Base-by-base conservation (phyloP, 2,888 invertebrate species). In the Artemia sinica region DNA sequence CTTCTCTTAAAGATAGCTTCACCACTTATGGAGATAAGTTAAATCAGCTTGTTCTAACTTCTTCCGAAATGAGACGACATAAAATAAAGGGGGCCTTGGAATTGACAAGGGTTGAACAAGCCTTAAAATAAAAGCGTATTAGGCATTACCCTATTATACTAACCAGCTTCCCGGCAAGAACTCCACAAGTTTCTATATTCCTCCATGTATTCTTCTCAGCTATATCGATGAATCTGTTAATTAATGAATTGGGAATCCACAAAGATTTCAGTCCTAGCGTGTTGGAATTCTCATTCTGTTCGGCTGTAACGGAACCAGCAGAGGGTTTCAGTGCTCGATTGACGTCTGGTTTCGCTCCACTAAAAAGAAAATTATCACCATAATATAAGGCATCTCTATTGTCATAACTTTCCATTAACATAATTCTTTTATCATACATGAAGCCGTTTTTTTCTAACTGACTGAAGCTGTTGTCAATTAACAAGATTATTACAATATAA, bases 171-270 rank as follows among this genome's bases (percentile, higher is more conserved):
- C 96, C 96, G 69, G 91, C 90, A 49, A 97, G 80, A 72, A 96
- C 88, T 48, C 93, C 97, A 79, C 95, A 94, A 0, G 95, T 94
- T 81, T 96, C 96, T 14, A 89, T 80, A 78, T 92, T 92, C 70
- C 82, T 83, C 58, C 81, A 79, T 0, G 95, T 96, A 78, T 93
- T 93, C 69, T 79, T 78, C 50, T 84, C 83, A 0, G 93, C 90
- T 50, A 91, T 80, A 68, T 81, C 80, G 69, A 93, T 81, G 79
- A 97, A 97, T 72, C 84, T 82, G 11, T 82, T 78, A 81, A 90
- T 85, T 69, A 93, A 81, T 74, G 84, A 83, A 5, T 83, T 81
- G 12, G 95, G 94, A 71, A 92, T 83, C 65, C 85, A 78, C n/a
- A 91, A 83, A 13, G 82, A 81, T 70, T 88, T 80, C 71, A 88